These are phyloP conservation scores for Pyrrhosoma nymphula DNA, from an alignment of 2,888 invertebrate species.

Conservation along the genomic window DNA sequence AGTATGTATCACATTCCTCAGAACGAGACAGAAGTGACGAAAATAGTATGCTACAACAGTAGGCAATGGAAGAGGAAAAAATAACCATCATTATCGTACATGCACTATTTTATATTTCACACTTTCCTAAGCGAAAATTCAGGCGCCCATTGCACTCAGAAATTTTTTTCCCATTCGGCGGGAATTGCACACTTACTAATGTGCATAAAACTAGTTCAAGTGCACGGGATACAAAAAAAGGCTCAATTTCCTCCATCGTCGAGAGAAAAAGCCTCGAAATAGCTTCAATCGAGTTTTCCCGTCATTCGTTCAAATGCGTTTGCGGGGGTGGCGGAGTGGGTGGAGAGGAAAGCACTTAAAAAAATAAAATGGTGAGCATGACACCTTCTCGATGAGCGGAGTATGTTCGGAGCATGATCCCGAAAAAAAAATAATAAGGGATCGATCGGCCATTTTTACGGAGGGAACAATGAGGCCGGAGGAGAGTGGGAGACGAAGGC, in stretches of 20 bases:
- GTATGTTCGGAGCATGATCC: neutral
- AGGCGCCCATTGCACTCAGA: neutral
- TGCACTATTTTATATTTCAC: no score
- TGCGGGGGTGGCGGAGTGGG: neutral
- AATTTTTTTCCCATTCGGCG: neutral
- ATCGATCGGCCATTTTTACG: constrained; percentile 4
- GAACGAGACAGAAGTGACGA: no score
- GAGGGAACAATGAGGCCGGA: neutral
- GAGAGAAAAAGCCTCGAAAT: neutral
- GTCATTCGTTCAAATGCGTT: neutral
- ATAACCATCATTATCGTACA: no score
- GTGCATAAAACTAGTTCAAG: neutral
- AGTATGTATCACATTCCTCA: no score
- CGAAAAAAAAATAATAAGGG: neutral
- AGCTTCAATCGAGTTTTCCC: neutral
- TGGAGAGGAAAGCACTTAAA: neutral
- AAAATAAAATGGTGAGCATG: neutral
- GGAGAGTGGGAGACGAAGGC: neutral
- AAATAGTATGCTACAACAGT: no score
- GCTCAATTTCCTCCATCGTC: neutral
- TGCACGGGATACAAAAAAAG: neutral
- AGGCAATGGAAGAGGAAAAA: no score
- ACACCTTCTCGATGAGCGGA: neutral
- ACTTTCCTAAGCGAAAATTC: no score
- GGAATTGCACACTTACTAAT: neutral